phyloP scores from a whole-genome alignment of 2,797 vertebrate species.

The Aphelocoma californica region DNA sequence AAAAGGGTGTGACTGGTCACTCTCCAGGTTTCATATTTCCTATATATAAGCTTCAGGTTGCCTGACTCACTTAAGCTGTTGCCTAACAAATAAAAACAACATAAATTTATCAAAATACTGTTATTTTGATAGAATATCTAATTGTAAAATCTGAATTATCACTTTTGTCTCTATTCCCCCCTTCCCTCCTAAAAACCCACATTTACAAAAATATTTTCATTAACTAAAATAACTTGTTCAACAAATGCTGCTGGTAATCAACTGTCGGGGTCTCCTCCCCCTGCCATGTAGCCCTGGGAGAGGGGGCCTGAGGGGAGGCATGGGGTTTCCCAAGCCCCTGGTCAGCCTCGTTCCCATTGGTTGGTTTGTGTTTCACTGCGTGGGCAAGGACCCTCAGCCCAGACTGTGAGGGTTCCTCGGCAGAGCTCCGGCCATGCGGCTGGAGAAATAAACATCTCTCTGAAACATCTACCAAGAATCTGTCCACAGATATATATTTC shows the following conservation, averaged over 20 bases:
- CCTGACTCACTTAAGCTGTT: neutral
- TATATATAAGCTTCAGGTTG: neutral
- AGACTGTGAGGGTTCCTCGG: no score
- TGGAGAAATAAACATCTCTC: no score
- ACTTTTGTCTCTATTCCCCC: neutral
- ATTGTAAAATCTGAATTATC: neutral
- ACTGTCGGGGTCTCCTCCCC: no score
- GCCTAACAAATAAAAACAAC: neutral
- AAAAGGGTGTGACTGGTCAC: neutral
- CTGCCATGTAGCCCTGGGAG: no score
- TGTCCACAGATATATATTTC: no score
- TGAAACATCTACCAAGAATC: no score
- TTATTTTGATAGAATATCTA: neutral
- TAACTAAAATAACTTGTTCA: neutral
- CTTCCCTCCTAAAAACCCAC: neutral
- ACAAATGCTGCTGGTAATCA: neutral
- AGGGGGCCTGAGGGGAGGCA: no score
- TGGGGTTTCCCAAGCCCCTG: no score
- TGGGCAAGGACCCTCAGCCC: no score
- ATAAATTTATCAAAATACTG: neutral
- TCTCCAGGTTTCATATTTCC: neutral
- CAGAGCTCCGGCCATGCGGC: no score
- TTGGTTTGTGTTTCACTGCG: no score
- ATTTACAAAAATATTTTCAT: neutral
- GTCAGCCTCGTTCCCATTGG: no score